These are phyloP conservation scores for Spongia lamella DNA, from an alignment of 37 sponge, comb jelly and placozoan species.

Conservation along the genomic window DNA sequence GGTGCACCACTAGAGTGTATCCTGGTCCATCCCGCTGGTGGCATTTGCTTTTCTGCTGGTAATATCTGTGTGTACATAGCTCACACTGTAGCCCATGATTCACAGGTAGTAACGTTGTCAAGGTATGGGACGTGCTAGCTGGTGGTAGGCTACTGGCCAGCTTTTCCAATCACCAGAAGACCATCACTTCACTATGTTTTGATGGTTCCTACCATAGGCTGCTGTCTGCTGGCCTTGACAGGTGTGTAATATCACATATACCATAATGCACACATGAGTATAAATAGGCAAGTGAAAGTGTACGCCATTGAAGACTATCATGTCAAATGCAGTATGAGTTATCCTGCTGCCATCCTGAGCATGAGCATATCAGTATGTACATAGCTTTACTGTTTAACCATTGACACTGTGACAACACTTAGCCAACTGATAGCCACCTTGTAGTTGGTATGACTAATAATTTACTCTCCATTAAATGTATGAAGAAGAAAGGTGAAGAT, in stretches of 20 bases:
- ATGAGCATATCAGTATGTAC: slow-evolving; percentile 84
- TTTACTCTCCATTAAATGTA: slow-evolving; percentile 70
- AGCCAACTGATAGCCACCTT: slow-evolving; percentile 88
- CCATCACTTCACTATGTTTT: slow-evolving; percentile 81
- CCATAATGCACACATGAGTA: background rate
- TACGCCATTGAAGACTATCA: slow-evolving; percentile 83
- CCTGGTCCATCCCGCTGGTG: slow-evolving; percentile 84
- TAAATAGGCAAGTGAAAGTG: slow-evolving; percentile 87
- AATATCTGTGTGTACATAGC: background rate
- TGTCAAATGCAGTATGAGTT: slow-evolving; percentile 81
- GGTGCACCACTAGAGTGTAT: slow-evolving; percentile 90
- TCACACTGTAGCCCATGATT: background rate
- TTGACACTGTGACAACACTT: background rate
- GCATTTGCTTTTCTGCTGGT: slow-evolving; percentile 78
- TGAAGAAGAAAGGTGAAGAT: slow-evolving; percentile 3
- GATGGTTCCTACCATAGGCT: slow-evolving; percentile 76
- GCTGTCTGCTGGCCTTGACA: slow-evolving; percentile 85
- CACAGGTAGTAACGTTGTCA: slow-evolving; percentile 72
- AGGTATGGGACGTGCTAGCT: slow-evolving; percentile 90
- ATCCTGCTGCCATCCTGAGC: slow-evolving; percentile 87
- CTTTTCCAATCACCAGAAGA: slow-evolving; percentile 97
- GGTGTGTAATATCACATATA: slow-evolving; percentile 67
- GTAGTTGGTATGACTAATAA: slow-evolving; percentile 91
- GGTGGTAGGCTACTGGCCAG: slow-evolving; percentile 58
- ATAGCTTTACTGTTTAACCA: background rate